Evolutionary conservation across 2,113 vertebrate genomes (phyloP).

Genomic region (Cyprinodon brontotheroides): DNA sequence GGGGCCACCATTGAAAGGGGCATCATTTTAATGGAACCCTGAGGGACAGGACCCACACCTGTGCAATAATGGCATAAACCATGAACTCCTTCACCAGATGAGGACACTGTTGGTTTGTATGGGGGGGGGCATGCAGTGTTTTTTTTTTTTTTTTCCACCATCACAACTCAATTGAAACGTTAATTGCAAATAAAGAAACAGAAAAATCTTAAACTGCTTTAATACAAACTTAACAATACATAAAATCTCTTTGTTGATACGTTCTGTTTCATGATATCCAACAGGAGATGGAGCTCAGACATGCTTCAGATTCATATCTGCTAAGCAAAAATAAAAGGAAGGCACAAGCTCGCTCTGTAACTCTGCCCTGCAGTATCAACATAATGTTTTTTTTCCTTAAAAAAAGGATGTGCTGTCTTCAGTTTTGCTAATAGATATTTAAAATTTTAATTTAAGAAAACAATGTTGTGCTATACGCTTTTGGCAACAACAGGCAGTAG

Average conservation of each 20-base stretch:
- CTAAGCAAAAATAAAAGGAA: conserved; percentile 56
- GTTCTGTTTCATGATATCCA: conserved; percentile 23
- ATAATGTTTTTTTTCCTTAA: conserved; percentile 32
- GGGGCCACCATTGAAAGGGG: conserved; percentile 71
- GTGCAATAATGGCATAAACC: conserved; percentile 75
- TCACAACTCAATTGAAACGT: neutral
- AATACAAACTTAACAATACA: neutral
- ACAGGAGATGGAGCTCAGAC: conserved; percentile 20
- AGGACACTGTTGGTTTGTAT: conserved; percentile 55
- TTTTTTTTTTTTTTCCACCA: neutral
- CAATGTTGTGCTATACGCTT: conserved; percentile 57
- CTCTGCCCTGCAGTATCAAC: conserved; percentile 50
- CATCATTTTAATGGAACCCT: conserved; percentile 83
- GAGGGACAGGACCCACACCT: conserved; percentile 82
- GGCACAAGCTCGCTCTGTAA: conserved; percentile 36
- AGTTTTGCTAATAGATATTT: conserved; percentile 55
- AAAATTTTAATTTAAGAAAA: conserved; percentile 65
- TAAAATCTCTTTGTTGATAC: neutral
- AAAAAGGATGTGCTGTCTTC: conserved; percentile 44
- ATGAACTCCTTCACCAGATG: conserved; percentile 65
- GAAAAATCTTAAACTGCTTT: neutral
- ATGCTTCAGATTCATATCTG: conserved; percentile 40
- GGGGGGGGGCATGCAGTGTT: neutral
- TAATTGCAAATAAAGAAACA: neutral
- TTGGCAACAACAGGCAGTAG: conserved; percentile 54